These are phyloP conservation scores for Dynastes grantii DNA, from an alignment of 2,888 invertebrate species.

Conservation along the genomic window DNA sequence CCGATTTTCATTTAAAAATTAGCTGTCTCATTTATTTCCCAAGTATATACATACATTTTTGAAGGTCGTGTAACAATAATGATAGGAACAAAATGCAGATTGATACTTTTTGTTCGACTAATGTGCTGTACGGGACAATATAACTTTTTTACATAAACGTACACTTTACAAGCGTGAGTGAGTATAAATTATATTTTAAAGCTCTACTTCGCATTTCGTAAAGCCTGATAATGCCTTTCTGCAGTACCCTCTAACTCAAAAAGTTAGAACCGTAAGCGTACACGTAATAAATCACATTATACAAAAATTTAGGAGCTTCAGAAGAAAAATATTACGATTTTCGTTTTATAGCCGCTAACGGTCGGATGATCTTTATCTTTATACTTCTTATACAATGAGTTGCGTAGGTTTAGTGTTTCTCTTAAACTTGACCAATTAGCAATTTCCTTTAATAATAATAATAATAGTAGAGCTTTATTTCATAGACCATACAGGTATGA, in stretches of 20 bases:
- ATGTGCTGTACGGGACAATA: not conserved
- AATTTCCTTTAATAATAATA: no score
- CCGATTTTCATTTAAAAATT: not conserved
- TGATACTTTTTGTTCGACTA: not conserved
- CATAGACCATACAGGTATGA: no score
- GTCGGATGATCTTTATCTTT: not conserved
- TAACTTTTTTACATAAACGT: conserved; percentile 5
- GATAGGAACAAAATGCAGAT: not conserved
- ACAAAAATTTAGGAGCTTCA: not conserved
- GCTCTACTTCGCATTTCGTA: not conserved
- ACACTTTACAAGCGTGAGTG: conserved; percentile 3
- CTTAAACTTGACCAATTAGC: no score
- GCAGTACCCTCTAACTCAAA: not conserved
- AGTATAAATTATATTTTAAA: conserved; percentile 6
- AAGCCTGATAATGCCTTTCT: conserved; percentile 6
- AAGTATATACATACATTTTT: not conserved
- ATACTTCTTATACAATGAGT: no score
- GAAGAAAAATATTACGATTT: not conserved
- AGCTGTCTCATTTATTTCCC: not conserved
- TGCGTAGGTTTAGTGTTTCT: no score
- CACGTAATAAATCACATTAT: not conserved
- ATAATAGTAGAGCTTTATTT: no score
- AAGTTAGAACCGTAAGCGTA: not conserved
- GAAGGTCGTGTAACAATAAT: not conserved
- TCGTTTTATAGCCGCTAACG: not conserved